These are phyloP conservation scores for Bursaphelenchus okinawaensis DNA, from an alignment of 2,888 invertebrate species.

Conservation along the genomic window DNA sequence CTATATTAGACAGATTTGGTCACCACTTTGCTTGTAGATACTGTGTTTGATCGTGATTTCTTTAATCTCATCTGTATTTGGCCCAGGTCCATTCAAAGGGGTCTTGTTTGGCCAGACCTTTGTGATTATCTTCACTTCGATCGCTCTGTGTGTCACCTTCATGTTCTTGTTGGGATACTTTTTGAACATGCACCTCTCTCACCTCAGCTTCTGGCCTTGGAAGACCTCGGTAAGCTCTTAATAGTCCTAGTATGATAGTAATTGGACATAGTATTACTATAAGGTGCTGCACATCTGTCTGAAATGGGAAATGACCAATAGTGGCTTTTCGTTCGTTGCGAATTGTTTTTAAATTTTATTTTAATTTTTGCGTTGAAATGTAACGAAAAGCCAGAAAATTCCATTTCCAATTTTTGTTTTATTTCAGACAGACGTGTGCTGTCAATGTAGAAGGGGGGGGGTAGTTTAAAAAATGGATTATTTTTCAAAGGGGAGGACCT, in stretches of 20 bases:
- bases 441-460: too few species aligned
- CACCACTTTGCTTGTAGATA: conserved; percentile 32
- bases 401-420: too few species aligned
- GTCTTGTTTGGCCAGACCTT: conserved; percentile 54
- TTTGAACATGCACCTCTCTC: conserved; percentile 46
- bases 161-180: conserved; percentile 52
- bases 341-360: too few species aligned
- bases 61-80: conserved; percentile 48
- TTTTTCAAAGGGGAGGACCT: not conserved
- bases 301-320: too few species aligned
- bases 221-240: conserved; percentile 31
- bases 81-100: conserved; percentile 55
- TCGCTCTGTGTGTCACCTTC: conserved; percentile 50
- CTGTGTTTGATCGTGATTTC: conserved; percentile 44
- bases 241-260: conserved; percentile 1
- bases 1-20: conserved; percentile 4
- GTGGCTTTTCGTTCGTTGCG: too few species aligned
- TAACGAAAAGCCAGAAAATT: too few species aligned
- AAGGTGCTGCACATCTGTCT: too few species aligned
- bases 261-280: not conserved
- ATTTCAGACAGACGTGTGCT: too few species aligned
- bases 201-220: conserved; percentile 55
- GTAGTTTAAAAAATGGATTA: not conserved
- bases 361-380: too few species aligned
- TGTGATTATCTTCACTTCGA: conserved; percentile 43